Base-by-base conservation (phyloP, 2,888 invertebrate genomes). In the Leptinotarsa juncta region DNA sequence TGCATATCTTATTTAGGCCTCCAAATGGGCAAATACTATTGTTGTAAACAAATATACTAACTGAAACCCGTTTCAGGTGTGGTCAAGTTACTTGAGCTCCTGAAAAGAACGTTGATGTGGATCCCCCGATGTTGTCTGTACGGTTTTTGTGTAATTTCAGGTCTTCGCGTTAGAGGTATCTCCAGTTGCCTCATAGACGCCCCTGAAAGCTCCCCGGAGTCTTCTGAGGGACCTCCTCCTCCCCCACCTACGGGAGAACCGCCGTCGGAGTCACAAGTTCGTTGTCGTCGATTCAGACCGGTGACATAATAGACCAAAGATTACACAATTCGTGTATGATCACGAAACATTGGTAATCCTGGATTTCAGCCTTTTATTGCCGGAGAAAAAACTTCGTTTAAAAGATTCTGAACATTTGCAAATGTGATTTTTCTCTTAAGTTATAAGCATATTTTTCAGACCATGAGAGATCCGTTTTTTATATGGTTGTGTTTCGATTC, bases 141-240 rank as follows among this genome's bases (percentile, higher is more conserved):
- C 67, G 77, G 73, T 70, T 78, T 77, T 79, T 76, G 71, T 79
- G 77, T 79, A 79, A 76, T 83, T 83, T 76, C 80, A 86, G 87
- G 86, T 82, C 82, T 84, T 70, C 85, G 86, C 73, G 84, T 85
- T 16, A 81, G 88, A 72, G 88, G 88, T 73, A 86, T 88, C 53
- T 88, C 88, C 55, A 88, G 86, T 53, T 87, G 87, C 80, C 84
- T 88, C 67, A 87, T 88, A 70, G 88, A 87, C 73, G 87, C 87
- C 57, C 81, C 84, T 18, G 86, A 85, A 74, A 85, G 85, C 75
- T 84, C 84, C 23, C 85, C 85, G 18, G 85, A 85, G 69, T 86
- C 87, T 4, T 87, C 87, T 3, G 88, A 87, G 78, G 87, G 87
- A 4, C 82, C 81, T 23, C 81, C 81, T 65, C 86, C 85, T 15